phyloP scores from a whole-genome alignment of 2,113 vertebrate species.

The Thermophis baileyi region DNA sequence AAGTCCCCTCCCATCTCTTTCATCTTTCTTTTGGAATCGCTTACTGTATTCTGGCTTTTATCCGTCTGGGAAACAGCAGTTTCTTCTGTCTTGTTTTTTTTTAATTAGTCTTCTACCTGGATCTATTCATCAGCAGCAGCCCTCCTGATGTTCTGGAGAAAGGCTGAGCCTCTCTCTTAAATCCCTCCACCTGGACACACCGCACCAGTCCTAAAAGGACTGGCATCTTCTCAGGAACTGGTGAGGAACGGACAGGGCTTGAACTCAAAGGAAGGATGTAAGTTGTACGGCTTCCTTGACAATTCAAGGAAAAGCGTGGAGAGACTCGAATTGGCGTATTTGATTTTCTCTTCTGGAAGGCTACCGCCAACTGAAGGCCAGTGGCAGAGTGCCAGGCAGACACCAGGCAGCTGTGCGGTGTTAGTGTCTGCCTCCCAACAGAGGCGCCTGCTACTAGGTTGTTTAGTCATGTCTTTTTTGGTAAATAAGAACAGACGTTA shows the following conservation, averaged over 20 bases:
- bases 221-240: neutral
- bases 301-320: neutral
- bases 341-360: neutral
- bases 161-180: neutral
- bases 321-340: neutral
- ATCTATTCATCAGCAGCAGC: neutral
- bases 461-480: neutral
- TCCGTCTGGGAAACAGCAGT: neutral
- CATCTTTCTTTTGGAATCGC: neutral
- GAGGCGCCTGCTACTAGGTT: neutral
- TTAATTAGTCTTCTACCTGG: neutral
- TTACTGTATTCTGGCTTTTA: neutral
- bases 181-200: too few relatives aligned
- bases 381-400: neutral
- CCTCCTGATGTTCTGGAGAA: neutral
- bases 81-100: neutral
- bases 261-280: neutral
- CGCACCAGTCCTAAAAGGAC: neutral
- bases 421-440: neutral
- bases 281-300: neutral
- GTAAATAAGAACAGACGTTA: neutral
- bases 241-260: neutral
- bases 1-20: neutral
- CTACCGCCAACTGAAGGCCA: neutral
- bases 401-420: neutral